Evolutionary conservation across 1,140 invertebrate genomes (phyloP).

Genomic region (Drosophila triauraria): DNA sequence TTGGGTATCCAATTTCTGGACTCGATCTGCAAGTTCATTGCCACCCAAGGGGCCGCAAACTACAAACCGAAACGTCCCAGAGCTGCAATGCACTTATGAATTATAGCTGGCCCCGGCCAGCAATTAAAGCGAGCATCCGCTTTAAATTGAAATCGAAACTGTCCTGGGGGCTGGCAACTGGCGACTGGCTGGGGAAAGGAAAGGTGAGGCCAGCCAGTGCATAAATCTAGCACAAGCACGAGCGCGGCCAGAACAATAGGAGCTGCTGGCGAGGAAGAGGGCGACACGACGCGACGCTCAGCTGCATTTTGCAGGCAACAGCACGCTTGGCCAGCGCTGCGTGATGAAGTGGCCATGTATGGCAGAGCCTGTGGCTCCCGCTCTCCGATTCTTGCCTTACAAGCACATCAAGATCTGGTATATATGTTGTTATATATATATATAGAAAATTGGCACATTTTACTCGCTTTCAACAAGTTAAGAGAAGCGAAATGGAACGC

Average conservation of each 20-base stretch:
- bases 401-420: slow-evolving; percentile 57
- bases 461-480: slow-evolving; percentile 75
- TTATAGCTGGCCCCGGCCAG: slow-evolving; percentile 49
- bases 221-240: slow-evolving; percentile 82
- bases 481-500: slow-evolving; percentile 69
- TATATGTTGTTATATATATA: slow-evolving; percentile 46
- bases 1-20: slow-evolving; percentile 13
- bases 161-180: slow-evolving; percentile 5
- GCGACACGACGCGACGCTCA: slow-evolving; percentile 45
- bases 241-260: slow-evolving; percentile 74
- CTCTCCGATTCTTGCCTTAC: slow-evolving; percentile 44
- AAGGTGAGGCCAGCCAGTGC: slow-evolving; percentile 25
- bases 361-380: slow-evolving; percentile 45
- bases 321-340: slow-evolving; percentile 79
- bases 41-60: slow-evolving; percentile 31
- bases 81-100: slow-evolving; percentile 57
- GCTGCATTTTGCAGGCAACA: slow-evolving; percentile 45
- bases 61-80: slow-evolving; percentile 52
- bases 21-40: slow-evolving; percentile 68
- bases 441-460: slow-evolving; percentile 76
- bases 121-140: slow-evolving; percentile 77
- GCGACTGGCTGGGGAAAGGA: neutral
- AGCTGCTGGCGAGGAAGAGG: slow-evolving; percentile 4
- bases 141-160: slow-evolving; percentile 80
- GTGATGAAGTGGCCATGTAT: slow-evolving; percentile 79